Conservation (phyloP, 2,888 invertebrate genomes). For the Ochlodes sylvanus region DNA sequence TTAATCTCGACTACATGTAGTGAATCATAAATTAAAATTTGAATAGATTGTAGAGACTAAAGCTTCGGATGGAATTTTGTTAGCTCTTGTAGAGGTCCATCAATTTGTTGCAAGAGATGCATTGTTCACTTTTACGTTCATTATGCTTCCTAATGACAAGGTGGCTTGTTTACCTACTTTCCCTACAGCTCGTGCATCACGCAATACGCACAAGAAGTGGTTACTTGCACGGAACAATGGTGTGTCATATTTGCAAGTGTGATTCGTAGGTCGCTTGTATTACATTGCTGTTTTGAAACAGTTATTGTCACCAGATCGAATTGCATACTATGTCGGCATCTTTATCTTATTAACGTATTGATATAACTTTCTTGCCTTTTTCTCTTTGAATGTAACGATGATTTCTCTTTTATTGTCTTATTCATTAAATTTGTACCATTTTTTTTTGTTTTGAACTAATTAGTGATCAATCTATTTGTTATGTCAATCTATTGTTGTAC, state of each 20-base stretch:
- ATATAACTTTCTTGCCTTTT: no score
- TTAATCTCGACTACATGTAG: conserved; percentile 12
- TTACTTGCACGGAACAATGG: conserved; percentile 55
- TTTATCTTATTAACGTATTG: neutral
- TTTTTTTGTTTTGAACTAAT: no score
- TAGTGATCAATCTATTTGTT: no score
- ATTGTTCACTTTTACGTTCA: conserved; percentile 48
- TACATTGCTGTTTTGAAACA: conserved; percentile 46
- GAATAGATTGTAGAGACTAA: conserved; percentile 30
- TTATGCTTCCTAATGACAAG: conserved; percentile 55
- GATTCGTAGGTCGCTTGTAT: conserved; percentile 50
- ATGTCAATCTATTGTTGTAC: no score
- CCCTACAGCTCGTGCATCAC: conserved; percentile 55
- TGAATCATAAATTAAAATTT: conserved; percentile 25
- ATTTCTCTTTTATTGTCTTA: no score
- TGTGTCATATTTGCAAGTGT: conserved; percentile 50
- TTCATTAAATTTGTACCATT: no score
- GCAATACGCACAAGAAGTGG: conserved; percentile 51
- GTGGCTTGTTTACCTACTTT: conserved; percentile 61
- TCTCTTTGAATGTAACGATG: no score
- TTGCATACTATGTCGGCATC: conserved; percentile 2
- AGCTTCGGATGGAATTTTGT: neutral
- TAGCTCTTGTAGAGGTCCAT: conserved; percentile 21
- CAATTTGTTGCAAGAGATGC: conserved; percentile 41
- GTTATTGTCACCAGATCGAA: conserved; percentile 15